Base-by-base conservation (phyloP, 2,888 invertebrate species). In the Eristalinus sepulchralis region DNA sequence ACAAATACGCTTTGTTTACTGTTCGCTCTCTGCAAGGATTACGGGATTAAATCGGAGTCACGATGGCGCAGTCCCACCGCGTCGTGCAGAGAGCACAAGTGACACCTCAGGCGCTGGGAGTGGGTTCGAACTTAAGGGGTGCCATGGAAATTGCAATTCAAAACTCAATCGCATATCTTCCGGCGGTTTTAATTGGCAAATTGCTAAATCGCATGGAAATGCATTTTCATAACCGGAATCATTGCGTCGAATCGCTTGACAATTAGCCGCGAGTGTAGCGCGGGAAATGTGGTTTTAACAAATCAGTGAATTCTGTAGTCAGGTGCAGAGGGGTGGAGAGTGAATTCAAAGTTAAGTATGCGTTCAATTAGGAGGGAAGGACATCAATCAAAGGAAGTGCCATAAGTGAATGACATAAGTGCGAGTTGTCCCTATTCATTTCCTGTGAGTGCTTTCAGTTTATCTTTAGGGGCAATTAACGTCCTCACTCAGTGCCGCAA, bases 131-230 rank as follows among this genome's bases (percentile, higher is more conserved):
- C 27, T 27, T 5, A 27, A 36, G 59, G 22, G 17, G 34, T 31
- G 31, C 20, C 20, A 6, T 36, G 75, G 75, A 66, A 75, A 75
- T 75, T 67, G 47, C 60, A 13, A 77, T 60, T 77, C 34, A 62
- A 68, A 68, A 36, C 17, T 68, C 33, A 76, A 53, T 36, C 9
- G 62, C 33, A 24, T 34, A 24, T 33, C 68, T 63, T 67, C 31
- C 24, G 55, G 63, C 53, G 70, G 11, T 55, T 70, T 59, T 71
- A 59, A 64, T 64, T 71, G 64, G 31, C 39, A 64, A 39, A 78
- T 78, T 64, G 70, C 27, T 22, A 57, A 64, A 78, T 78, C 63
- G 63, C 17, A 39, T 71, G 78, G 71, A 78, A 78, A 70, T 11
- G 36, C 17, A 63, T 68, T 77, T 63, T 55, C 62, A 55, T 62